Conservation (phyloP, 2,888 invertebrate species). For the Drymonia ruficornis region DNA sequence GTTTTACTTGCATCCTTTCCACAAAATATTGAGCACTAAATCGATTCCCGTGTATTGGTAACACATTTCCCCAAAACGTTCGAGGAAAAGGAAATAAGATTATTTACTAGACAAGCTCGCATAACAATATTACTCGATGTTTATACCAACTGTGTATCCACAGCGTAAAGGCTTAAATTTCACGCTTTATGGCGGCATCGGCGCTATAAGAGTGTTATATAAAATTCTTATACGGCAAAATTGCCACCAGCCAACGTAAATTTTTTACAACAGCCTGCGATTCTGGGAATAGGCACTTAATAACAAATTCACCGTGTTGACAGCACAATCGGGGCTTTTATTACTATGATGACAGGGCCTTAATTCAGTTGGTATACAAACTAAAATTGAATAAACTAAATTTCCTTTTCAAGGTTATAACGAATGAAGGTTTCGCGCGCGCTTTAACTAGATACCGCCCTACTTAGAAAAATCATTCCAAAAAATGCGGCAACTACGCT, state of each 20-base stretch:
- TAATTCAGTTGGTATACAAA: slow-evolving; percentile 6
- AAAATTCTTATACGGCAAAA: slow-evolving; percentile 61
- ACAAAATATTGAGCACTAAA: background rate
- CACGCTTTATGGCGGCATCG: slow-evolving; percentile 58
- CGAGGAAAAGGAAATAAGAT: background rate
- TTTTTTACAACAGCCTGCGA: slow-evolving; percentile 58
- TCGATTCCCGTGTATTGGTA: background rate
- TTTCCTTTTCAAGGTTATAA: no score
- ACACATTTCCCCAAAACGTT: background rate
- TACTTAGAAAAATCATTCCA: no score
- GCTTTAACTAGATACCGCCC: no score
- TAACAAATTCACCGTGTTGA: slow-evolving; percentile 57
- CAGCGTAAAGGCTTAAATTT: slow-evolving; percentile 56
- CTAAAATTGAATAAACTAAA: no score
- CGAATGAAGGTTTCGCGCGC: no score
- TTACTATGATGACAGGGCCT: slow-evolving; percentile 42
- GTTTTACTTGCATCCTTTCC: background rate
- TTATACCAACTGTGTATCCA: slow-evolving; percentile 25
- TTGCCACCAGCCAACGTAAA: slow-evolving; percentile 59
- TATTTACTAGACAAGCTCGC: background rate
- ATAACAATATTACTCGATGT: slow-evolving; percentile 14
- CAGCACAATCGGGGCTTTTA: slow-evolving; percentile 48
- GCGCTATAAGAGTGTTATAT: slow-evolving; percentile 57
- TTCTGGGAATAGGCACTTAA: slow-evolving; percentile 58
- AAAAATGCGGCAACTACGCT: no score